A percentile compares a stretch with the other conserved stretches of the same genome.
These are phyloP conservation scores for Siniperca scherzeri DNA, from an alignment of 2,797 vertebrate species.

Conservation along the genomic window DNA sequence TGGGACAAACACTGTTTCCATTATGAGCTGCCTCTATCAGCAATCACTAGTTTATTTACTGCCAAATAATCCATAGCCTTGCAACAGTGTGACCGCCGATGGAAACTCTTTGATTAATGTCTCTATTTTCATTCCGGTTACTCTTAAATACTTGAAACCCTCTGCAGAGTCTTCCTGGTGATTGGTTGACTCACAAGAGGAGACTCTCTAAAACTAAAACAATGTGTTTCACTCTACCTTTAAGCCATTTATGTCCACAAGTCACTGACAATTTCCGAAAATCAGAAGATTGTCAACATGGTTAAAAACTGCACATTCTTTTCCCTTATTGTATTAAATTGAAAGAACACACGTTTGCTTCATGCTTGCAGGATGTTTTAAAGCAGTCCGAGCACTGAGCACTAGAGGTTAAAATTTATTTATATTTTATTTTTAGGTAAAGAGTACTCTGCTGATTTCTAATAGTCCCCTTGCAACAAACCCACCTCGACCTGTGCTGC, in stretches of 20 bases:
- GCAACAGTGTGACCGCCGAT: not conserved
- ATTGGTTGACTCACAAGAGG: not conserved
- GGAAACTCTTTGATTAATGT: not conserved
- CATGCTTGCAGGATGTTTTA: not conserved
- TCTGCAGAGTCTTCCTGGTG: not conserved
- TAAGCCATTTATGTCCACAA: not conserved
- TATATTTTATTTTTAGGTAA: not conserved
- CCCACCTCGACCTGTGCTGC: not conserved
- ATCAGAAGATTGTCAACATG: not conserved
- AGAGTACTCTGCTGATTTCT: not conserved
- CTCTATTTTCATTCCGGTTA: not conserved
- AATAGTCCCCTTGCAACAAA: not conserved
- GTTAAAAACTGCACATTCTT: not conserved
- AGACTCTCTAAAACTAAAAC: not conserved
- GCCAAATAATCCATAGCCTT: not conserved
- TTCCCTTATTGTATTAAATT: not conserved
- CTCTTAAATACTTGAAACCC: not conserved
- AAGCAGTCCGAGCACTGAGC: not conserved
- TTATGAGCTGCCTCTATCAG: constrained; percentile 14
- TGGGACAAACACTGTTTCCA: constrained; percentile 17
- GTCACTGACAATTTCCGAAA: not conserved
- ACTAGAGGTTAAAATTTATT: not conserved
- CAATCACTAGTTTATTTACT: constrained; percentile 1
- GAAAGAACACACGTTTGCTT: not conserved
- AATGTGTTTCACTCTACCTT: not conserved